phyloP scores from a whole-genome alignment of 2,113 vertebrate species.

The Ondatra zibethicus region DNA sequence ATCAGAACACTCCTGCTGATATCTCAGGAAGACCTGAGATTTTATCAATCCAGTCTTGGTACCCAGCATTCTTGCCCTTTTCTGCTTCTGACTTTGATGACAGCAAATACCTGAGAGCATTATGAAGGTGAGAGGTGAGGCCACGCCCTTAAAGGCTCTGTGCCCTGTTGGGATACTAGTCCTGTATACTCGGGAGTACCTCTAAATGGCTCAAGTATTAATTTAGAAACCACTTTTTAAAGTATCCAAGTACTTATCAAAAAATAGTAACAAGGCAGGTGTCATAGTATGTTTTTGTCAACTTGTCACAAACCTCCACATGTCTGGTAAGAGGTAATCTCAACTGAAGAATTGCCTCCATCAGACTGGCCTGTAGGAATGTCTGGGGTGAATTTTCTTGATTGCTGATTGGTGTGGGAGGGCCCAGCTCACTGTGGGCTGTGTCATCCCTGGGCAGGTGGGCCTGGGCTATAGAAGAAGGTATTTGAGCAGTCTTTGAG shows the following conservation, averaged over 20 bases:
- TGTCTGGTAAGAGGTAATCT: neutral
- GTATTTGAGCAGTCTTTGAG: neutral
- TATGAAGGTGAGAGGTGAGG: neutral
- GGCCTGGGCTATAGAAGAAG: neutral
- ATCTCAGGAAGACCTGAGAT: neutral
- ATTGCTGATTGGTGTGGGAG: neutral
- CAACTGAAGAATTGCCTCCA: neutral
- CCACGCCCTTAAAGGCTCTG: neutral
- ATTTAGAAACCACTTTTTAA: slow-evolving; percentile 13
- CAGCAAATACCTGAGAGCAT: neutral
- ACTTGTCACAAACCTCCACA: neutral
- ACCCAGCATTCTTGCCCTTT: neutral
- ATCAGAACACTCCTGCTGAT: neutral
- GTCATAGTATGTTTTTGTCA: neutral
- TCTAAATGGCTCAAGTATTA: slow-evolving; percentile 12
- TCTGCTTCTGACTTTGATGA: slow-evolving; percentile 41
- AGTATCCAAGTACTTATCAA: neutral
- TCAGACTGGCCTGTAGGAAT: neutral
- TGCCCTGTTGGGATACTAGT: neutral
- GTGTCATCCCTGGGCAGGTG: neutral
- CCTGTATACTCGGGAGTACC: neutral
- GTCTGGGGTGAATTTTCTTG: neutral
- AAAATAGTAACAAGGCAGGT: neutral
- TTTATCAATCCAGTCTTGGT: neutral
- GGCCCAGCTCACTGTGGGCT: neutral